phyloP scores from a whole-genome alignment of 2,888 invertebrate species.

The Dioctria rufipes region DNA sequence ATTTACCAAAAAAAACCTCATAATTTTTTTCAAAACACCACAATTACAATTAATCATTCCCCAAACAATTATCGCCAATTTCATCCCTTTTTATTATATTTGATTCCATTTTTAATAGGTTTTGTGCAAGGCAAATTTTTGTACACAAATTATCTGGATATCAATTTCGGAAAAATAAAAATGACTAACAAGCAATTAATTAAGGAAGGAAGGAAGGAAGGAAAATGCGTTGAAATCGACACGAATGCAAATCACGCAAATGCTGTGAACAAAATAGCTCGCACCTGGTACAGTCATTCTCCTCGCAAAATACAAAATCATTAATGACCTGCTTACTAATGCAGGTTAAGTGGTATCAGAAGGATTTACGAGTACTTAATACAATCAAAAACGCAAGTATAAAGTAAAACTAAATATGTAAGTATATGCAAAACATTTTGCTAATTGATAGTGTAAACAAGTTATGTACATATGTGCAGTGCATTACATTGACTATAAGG shows the following conservation, averaged over 20 bases:
- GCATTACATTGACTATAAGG: no score
- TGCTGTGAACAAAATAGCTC: conserved; percentile 44
- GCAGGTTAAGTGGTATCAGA: conserved; percentile 22
- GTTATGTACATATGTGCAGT: not conserved
- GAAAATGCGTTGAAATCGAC: conserved; percentile 53
- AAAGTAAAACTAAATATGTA: no score
- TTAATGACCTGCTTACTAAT: conserved; percentile 30
- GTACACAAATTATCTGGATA: not conserved
- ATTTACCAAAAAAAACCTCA: not conserved
- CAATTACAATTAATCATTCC: not conserved
- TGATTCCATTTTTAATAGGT: not conserved
- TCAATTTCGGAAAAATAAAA: conserved; percentile 9
- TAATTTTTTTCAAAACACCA: not conserved
- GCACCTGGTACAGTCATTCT: conserved; percentile 49
- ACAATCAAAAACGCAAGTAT: no score
- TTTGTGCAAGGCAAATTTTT: not conserved
- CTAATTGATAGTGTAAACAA: conserved; percentile 21
- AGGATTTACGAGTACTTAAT: not conserved
- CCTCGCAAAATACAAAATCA: conserved; percentile 29
- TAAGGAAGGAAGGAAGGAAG: not conserved
- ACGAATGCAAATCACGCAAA: conserved; percentile 53
- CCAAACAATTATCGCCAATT: not conserved
- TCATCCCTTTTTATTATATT: not conserved
- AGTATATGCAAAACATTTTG: conserved; percentile 6
- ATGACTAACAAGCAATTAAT: conserved; percentile 50